Evolutionary conservation across 2,113 vertebrate genomes (phyloP), one percentile per base, ranked within the genome.

Genomic region (Rhea americana): DNA sequence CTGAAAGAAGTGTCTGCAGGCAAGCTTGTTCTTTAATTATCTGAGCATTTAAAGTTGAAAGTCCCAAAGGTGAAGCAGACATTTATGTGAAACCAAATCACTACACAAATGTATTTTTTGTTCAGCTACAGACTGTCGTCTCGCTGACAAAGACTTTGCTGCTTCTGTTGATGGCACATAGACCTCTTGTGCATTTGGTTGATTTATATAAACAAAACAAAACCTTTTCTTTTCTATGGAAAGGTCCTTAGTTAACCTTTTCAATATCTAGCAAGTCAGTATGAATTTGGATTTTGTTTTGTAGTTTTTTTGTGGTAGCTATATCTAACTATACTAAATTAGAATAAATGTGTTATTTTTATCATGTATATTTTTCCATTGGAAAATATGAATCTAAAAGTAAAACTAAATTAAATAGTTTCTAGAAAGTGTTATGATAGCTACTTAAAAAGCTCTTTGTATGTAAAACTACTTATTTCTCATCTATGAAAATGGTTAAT

Each of bases 11-110:
- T 94, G 28, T 90, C 89, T 95, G 13, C 74, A 94, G 88, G 85
- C 72, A 94, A 92, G 19, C 92, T 93, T 80, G 6, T 70, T 94
- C 15, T 92, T 22, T 91, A 92, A 91, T 92, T 94, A 85, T 97
- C 97, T 96, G 90, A 96, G 70, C 96, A 97, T 97, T 98, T 96
- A 97, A 93, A 97, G 93, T 85, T 97, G 91, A 81, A 97, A 97
- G 89, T 92, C 96, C 96, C 95, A 96, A 94, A 98, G 67, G 94
- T 97, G 95, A 96, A 96, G 92, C 91, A 97, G 95, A 96, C 88
- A 87, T 97, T 96, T 93, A 78, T 74, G 95, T 97, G 75, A 94
- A 94, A 79, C 28, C 17, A 87, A 37, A 94, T 96, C 93, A 93
- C 94, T 96, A 82, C 92, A 80, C n/a, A 87, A 96, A 97, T 12